phyloP scores from a whole-genome alignment of 2,888 invertebrate species.

The Orthosia incerta region DNA sequence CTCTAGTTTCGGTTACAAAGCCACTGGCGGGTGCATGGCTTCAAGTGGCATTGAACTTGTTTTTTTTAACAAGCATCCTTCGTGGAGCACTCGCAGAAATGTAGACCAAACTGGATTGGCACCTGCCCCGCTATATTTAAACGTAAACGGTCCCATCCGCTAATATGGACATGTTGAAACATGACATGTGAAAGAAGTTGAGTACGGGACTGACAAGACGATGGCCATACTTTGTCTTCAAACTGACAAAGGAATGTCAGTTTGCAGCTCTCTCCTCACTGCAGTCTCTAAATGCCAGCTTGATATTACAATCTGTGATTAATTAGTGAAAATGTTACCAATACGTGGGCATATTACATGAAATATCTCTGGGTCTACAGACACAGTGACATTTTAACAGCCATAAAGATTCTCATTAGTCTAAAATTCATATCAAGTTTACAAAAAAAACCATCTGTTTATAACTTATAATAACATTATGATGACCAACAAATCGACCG shows the following conservation, averaged over 20 bases:
- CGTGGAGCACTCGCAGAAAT: slow-evolving; percentile 58
- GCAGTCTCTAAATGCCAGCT: neutral
- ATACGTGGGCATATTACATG: too few species aligned
- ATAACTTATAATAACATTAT: slow-evolving; percentile 7
- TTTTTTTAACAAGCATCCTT: slow-evolving; percentile 42
- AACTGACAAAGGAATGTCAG: slow-evolving; percentile 22
- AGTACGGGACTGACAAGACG: slow-evolving; percentile 40
- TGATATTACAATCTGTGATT: neutral
- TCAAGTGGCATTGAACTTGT: slow-evolving; percentile 34
- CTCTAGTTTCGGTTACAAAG: slow-evolving; percentile 6
- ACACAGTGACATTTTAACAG: too few species aligned
- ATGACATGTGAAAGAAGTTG: slow-evolving; percentile 55
- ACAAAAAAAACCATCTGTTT: neutral
- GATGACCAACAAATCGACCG: slow-evolving; percentile 18
- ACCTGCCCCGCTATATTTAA: slow-evolving; percentile 72
- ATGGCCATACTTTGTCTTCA: slow-evolving; percentile 35
- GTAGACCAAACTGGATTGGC: slow-evolving; percentile 68
- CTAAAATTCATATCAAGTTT: neutral
- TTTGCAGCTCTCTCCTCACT: neutral
- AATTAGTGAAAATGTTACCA: neutral
- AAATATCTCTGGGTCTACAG: too few species aligned
- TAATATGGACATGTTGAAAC: slow-evolving; percentile 67
- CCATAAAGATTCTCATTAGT: neutral
- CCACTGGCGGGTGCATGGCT: slow-evolving; percentile 17
- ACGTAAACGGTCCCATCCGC: slow-evolving; percentile 69